Evolutionary conservation across 1,140 invertebrate genomes (phyloP).

Genomic region (Heterodera carotae): DNA sequence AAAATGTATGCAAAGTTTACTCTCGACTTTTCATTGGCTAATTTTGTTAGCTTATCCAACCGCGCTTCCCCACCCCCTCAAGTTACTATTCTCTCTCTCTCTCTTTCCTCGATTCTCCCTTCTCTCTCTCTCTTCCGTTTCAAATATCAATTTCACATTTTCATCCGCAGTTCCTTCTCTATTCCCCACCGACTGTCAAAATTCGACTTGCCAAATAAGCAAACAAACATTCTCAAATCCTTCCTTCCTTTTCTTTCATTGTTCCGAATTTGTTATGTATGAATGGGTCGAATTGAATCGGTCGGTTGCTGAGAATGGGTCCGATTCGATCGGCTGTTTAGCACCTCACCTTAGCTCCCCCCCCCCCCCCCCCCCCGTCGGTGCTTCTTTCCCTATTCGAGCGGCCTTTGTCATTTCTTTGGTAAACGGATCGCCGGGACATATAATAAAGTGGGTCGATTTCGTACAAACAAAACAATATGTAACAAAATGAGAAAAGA

Average conservation of each 20-base stretch:
- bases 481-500: background rate
- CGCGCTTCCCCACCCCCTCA: background rate
- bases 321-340: background rate
- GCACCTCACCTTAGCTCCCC: too few relatives aligned
- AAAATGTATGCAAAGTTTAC: constrained; percentile 1
- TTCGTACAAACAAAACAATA: background rate
- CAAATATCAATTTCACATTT: constrained; percentile 14
- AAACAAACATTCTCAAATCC: background rate
- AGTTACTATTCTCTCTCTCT: too few relatives aligned
- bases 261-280: background rate
- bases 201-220: background rate
- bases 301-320: background rate
- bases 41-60: too few relatives aligned
- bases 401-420: background rate
- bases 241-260: background rate
- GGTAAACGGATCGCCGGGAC: background rate
- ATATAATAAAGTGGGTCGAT: background rate
- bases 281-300: too few relatives aligned
- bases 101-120: too few relatives aligned
- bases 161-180: too few relatives aligned
- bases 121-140: background rate
- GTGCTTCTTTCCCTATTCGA: too few relatives aligned
- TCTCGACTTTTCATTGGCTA: background rate
- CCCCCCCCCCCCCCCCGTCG: too few relatives aligned
- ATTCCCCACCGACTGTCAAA: background rate